Conservation (phyloP, 2,888 invertebrate species). For the Stenurella melanura region DNA sequence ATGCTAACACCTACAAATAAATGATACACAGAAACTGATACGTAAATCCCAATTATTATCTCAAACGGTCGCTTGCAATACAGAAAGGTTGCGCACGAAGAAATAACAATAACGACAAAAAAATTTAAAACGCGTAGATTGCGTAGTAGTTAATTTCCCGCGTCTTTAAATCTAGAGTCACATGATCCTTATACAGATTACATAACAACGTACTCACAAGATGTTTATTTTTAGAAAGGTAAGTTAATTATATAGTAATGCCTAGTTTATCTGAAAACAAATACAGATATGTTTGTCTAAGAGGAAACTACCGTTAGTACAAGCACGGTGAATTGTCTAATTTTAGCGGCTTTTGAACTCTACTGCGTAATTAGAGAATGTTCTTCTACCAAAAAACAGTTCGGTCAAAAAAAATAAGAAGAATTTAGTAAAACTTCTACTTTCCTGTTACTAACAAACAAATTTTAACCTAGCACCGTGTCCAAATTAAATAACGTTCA, state of each 20-base stretch:
- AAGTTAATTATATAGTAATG: constrained; percentile 1
- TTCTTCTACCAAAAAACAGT: too few species aligned
- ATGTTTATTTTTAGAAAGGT: constrained; percentile 17
- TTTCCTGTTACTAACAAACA: too few species aligned
- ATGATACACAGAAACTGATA: constrained; percentile 12
- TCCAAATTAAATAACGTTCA: too few species aligned
- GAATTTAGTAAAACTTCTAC: too few species aligned
- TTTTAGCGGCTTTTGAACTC: neutral
- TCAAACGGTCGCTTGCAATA: constrained; percentile 21
- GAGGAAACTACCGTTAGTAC: neutral
- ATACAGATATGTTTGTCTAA: neutral
- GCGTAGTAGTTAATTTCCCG: constrained; percentile 23
- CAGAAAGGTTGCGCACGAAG: constrained; percentile 21
- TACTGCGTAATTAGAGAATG: too few species aligned
- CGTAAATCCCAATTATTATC: constrained; percentile 10
- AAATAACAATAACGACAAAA: constrained; percentile 29
- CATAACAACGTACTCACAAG: constrained; percentile 7
- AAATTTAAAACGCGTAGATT: constrained; percentile 17
- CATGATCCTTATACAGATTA: neutral
- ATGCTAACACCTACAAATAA: neutral
- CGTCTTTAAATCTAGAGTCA: constrained; percentile 10
- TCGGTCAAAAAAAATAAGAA: too few species aligned
- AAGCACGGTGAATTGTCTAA: neutral
- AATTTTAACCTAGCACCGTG: too few species aligned
- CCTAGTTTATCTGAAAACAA: neutral